Conservation (phyloP, 30 jellyfish, hydroid and myxozoan genomes). For the Hydractinia echinata region DNA sequence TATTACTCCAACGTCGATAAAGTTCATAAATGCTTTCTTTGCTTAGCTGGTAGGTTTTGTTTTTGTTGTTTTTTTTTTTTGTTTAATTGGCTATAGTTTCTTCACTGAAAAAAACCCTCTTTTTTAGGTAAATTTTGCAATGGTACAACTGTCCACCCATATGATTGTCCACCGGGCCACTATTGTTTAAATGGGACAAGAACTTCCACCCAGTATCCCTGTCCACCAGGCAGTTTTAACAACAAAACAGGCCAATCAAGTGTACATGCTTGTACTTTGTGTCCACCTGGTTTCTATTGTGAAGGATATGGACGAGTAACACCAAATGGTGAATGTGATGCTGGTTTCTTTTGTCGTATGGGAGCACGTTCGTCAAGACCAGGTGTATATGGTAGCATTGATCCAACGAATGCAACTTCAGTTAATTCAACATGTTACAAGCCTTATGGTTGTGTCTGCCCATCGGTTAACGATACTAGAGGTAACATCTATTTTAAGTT, state of each 20-base stretch:
- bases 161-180: conserved; percentile 71
- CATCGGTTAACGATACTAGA: conserved; percentile 12
- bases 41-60: conserved; percentile 29
- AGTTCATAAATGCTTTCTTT: conserved; percentile 44
- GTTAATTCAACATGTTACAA: conserved; percentile 59
- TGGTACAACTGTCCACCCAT: conserved; percentile 57
- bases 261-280: conserved; percentile 35
- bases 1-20: conserved; percentile 55
- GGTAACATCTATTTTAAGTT: conserved; percentile 62
- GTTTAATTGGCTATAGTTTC: too few relatives aligned
- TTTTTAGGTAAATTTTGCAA: conserved; percentile 64
- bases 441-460: conserved; percentile 75
- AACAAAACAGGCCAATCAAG: conserved; percentile 60
- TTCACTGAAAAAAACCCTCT: not conserved
- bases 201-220: conserved; percentile 49
- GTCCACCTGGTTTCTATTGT: conserved; percentile 78
- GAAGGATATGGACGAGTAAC: conserved; percentile 59
- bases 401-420: not conserved
- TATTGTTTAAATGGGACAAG: conserved; percentile 70
- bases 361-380: conserved; percentile 82
- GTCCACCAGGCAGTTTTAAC: conserved; percentile 89
- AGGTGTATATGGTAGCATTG: conserved; percentile 7
- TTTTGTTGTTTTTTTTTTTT: too few relatives aligned
- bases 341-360: conserved; percentile 72
- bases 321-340: conserved; percentile 70